Evolutionary conservation across 2,113 vertebrate species (phyloP), one percentile per base, ranked within the genome.

Genomic region (Corythaixoides concolor): DNA sequence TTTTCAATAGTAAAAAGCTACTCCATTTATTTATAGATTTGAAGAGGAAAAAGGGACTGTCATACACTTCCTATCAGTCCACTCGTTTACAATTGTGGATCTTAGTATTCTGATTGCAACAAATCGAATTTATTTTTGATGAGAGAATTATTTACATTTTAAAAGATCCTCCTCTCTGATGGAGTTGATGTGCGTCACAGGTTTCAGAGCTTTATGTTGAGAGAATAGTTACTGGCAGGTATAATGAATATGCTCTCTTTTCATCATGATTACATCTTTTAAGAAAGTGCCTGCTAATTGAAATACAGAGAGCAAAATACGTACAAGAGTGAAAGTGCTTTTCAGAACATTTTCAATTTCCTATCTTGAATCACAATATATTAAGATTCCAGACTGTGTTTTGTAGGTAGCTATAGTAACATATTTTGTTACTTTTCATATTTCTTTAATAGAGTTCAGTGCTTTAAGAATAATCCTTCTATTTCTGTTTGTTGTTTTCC

Each of bases 341-440:
- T 90, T 94, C 55, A 74, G 33, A 73, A 68, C 30, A 83, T 95
- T 95, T 98, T 94, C 77, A 75, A 20, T 95, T 92, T 96, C 70
- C 78, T 80, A 14, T 53, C 9, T 69, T 89, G 59, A 88, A 82
- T 90, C 80, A 70, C 28, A 89, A 50, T 49, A 35, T 59, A 66
- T 62, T 94, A 93, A 83, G 79, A 94, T 68, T 91, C 55, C 70
- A 84, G 45, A 35, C 41, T 85, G 8, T 66, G 35, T 85, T 78
- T 93, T 9, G 11, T 69, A 91, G 39, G 80, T 92, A 96, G 69
- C 86, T 84, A 95, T 95, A 89, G 93, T 50, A 96, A 97, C 64
- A 50, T 50, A 23, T 66, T 64, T 85, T 85, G 23, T 67, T 84
- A 80, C 26, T 9, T 81, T 70, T 92, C 73, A 45, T 94, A 21